phyloP scores from a whole-genome alignment of 2,113 vertebrate genomes.

The Sakesphorus luctuosus region DNA sequence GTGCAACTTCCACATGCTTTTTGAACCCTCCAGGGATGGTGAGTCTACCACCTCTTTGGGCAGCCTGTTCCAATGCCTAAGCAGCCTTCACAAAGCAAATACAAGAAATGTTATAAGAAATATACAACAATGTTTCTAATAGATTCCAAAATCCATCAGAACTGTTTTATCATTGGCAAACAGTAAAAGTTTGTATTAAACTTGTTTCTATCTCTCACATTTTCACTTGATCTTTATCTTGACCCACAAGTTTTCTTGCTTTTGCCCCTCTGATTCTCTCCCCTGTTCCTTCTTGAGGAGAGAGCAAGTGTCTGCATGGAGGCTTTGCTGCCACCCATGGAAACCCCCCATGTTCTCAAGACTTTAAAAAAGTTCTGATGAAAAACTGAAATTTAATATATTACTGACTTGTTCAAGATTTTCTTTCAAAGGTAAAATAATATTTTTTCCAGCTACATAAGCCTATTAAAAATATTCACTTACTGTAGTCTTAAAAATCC shows the following conservation, averaged over 20 bases:
- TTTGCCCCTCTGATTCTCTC: background rate
- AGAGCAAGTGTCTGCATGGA: background rate
- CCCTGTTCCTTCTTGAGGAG: background rate
- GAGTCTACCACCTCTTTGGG: no score
- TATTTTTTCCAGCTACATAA: background rate
- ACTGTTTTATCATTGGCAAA: background rate
- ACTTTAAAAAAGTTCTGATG: background rate
- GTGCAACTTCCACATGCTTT: background rate
- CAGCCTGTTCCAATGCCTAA: background rate
- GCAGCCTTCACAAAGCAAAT: background rate
- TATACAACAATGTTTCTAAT: background rate
- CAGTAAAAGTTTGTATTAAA: background rate
- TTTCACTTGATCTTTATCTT: background rate
- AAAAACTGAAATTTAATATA: background rate
- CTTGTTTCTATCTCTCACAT: background rate
- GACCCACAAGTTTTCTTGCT: background rate
- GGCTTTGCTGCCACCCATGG: background rate
- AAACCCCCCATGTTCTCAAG: background rate
- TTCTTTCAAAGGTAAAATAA: background rate
- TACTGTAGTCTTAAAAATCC: accelerated
- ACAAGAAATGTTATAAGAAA: background rate
- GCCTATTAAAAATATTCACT: background rate
- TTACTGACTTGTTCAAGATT: background rate
- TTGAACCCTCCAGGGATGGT: background rate
- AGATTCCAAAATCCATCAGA: background rate